phyloP scores from a whole-genome alignment of 1,140 invertebrate genomes.

The Planococcus citri region DNA sequence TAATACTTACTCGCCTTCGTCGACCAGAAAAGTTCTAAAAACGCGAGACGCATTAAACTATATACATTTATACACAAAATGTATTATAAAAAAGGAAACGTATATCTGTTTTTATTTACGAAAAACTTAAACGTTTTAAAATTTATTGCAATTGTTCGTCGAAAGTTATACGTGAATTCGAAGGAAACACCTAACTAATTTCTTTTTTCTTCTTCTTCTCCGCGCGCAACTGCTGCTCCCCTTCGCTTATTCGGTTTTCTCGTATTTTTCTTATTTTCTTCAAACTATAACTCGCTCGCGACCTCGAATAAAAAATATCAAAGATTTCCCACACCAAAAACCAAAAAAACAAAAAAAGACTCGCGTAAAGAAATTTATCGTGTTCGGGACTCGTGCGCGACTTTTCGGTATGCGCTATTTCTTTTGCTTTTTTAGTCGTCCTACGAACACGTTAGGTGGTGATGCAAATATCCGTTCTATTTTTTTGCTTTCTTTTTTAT shows the following conservation, averaged over 20 bases:
- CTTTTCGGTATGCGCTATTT: too few species aligned
- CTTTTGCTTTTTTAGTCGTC: neutral
- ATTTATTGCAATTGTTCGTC: constrained; percentile 7
- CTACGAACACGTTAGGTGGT: neutral
- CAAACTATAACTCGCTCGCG: neutral
- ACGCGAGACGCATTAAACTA: constrained; percentile 6
- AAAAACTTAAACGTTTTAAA: constrained; percentile 6
- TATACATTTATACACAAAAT: neutral
- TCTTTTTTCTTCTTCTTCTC: neutral
- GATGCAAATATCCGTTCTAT: neutral
- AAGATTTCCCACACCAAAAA: neutral
- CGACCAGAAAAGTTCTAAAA: neutral
- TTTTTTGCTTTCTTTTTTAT: neutral
- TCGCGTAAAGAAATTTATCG: neutral
- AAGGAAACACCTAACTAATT: neutral
- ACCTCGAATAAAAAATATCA: neutral
- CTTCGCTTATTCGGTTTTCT: too few species aligned
- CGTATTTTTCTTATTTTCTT: too few species aligned
- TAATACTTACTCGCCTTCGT: too few species aligned
- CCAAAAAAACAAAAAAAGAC: neutral
- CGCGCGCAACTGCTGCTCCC: too few species aligned
- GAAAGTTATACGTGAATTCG: constrained; percentile 3
- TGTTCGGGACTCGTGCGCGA: neutral
- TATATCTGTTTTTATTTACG: constrained; percentile 8
- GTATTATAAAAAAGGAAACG: constrained; percentile 7